Conservation (phyloP, 2,888 invertebrate species). For the Troides helena region DNA sequence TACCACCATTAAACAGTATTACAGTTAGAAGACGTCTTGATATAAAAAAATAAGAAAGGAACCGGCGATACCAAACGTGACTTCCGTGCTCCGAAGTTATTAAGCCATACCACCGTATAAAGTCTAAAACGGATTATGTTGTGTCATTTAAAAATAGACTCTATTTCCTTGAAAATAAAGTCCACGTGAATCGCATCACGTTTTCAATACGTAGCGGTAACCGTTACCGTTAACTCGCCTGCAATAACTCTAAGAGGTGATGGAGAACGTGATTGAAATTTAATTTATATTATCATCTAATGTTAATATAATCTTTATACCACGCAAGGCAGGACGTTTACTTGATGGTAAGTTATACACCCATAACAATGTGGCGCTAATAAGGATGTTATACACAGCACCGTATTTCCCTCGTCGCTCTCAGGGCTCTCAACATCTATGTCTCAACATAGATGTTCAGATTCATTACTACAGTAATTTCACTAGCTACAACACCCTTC, state of each 20-base stretch:
- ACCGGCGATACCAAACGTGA: slow-evolving; percentile 44
- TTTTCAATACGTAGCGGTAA: slow-evolving; percentile 36
- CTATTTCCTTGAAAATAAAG: slow-evolving; percentile 2
- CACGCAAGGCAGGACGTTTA: too few species aligned
- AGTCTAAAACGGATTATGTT: slow-evolving; percentile 2
- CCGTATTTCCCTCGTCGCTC: too few species aligned
- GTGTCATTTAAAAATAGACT: slow-evolving; percentile 6
- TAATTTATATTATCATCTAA: neutral
- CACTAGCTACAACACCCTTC: too few species aligned
- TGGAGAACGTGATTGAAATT: slow-evolving; percentile 23
- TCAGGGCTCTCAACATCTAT: too few species aligned
- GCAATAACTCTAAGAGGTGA: slow-evolving; percentile 47
- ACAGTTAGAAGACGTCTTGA: slow-evolving; percentile 25
- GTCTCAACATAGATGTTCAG: too few species aligned
- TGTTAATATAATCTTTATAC: too few species aligned
- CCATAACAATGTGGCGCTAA: too few species aligned
- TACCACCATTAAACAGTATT: slow-evolving; percentile 9
- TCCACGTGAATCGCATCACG: slow-evolving; percentile 5
- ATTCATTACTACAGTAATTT: too few species aligned
- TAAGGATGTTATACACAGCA: too few species aligned
- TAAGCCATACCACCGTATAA: slow-evolving; percentile 18
- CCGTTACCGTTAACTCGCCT: slow-evolving; percentile 35
- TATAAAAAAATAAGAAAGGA: slow-evolving; percentile 30
- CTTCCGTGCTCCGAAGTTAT: slow-evolving; percentile 42
- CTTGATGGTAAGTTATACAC: too few species aligned